phyloP scores from a whole-genome alignment of 1,140 invertebrate genomes.

The Harpegnathos saltator region DNA sequence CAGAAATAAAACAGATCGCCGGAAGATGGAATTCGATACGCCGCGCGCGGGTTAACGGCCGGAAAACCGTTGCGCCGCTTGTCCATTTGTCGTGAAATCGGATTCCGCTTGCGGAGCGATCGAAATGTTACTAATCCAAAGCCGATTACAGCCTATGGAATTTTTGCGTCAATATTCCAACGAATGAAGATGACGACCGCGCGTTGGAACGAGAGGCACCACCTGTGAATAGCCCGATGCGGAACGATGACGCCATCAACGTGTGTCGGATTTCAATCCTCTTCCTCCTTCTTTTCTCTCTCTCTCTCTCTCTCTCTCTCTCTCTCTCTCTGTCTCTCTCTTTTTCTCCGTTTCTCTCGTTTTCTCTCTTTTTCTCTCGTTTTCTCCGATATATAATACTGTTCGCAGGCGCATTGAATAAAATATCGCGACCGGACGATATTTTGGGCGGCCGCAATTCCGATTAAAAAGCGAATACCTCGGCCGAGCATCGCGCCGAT shows the following conservation, averaged over 20 bases:
- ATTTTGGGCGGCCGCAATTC: not conserved
- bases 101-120: constrained; percentile 50
- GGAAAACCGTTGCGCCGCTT: constrained; percentile 44
- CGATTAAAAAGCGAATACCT: not conserved
- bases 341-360: too few relatives aligned
- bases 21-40: constrained; percentile 2
- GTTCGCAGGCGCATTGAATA: not conserved
- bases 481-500: not conserved
- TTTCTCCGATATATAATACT: constrained; percentile 34
- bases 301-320: too few relatives aligned
- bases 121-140: constrained; percentile 57
- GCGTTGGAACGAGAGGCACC: constrained; percentile 18
- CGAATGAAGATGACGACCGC: constrained; percentile 42
- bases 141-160: constrained; percentile 56
- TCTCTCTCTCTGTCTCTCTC: too few relatives aligned
- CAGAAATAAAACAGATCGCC: not conserved
- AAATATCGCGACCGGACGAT: constrained; percentile 5
- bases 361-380: too few relatives aligned
- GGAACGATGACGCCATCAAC: constrained; percentile 45
- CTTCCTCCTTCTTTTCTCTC: too few relatives aligned
- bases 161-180: constrained; percentile 63
- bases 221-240: constrained; percentile 37
- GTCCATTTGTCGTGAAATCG: constrained; percentile 49
- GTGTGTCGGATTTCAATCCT: constrained; percentile 33
- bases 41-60: constrained; percentile 24